A percentile compares a stretch with the other conserved stretches of the same genome.
phyloP scores from a whole-genome alignment of 2,888 invertebrate species.

The Lasioglossum leucozonium region DNA sequence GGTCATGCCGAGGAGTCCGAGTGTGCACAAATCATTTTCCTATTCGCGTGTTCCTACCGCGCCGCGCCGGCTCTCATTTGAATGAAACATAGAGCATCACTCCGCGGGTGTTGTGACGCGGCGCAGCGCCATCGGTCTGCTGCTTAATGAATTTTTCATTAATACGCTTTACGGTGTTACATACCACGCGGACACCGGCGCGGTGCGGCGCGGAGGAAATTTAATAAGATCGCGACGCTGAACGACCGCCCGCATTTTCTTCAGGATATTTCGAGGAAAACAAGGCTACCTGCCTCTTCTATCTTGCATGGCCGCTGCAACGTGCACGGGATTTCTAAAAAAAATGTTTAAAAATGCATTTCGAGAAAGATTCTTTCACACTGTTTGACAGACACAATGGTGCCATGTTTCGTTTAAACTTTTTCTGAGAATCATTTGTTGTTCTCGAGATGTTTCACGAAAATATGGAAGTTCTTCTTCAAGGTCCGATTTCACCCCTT shows the following conservation, averaged over 20 bases:
- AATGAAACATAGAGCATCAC: conserved; percentile 38
- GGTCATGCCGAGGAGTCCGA: conserved; percentile 31
- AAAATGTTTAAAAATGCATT: no score
- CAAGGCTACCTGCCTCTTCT: not conserved
- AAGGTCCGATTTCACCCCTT: no score
- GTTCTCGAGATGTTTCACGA: no score
- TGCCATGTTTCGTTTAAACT: no score
- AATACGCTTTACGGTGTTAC: not conserved
- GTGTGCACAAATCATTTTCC: conserved; percentile 45
- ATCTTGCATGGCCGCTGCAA: not conserved
- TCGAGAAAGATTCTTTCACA: no score
- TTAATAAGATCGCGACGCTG: conserved; percentile 32
- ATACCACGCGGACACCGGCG: not conserved
- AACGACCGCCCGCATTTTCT: not conserved
- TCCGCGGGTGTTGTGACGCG: not conserved
- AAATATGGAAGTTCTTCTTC: no score
- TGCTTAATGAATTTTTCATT: conserved; percentile 42
- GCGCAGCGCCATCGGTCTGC: not conserved
- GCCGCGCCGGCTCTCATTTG: conserved; percentile 28
- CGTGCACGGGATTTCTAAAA: not conserved
- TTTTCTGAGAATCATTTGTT: no score
- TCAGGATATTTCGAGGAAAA: not conserved
- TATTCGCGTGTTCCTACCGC: conserved; percentile 15
- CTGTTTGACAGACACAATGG: no score
- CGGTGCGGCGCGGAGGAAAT: not conserved